Conservation (phyloP, 2,888 invertebrate species). For the Nemapogon koenigi region DNA sequence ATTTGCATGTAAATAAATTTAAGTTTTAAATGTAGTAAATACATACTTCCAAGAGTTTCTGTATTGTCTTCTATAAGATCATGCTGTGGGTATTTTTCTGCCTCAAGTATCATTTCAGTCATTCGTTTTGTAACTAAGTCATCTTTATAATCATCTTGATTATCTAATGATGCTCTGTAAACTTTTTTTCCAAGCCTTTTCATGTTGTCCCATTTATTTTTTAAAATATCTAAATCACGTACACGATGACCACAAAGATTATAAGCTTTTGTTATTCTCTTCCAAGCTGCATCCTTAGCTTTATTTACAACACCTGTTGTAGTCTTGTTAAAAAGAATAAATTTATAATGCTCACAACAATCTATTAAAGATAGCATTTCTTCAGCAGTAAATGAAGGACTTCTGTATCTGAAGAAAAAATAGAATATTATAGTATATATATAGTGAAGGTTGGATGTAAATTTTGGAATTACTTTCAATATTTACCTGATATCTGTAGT, state of each 20-base stretch:
- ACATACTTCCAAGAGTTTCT: no score
- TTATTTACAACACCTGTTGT: constrained; percentile 27
- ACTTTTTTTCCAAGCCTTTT: constrained; percentile 32
- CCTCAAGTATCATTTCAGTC: constrained; percentile 10
- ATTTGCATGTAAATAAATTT: no score
- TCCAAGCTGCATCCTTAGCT: constrained; percentile 42
- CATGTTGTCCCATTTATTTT: constrained; percentile 46
- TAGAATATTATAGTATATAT: no score
- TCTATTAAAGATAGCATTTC: constrained; percentile 35
- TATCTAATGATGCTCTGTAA: constrained; percentile 31
- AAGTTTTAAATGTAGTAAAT: no score
- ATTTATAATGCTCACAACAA: constrained; percentile 37
- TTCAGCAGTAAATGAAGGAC: constrained; percentile 32
- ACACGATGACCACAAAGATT: constrained; percentile 29
- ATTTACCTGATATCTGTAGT: no score
- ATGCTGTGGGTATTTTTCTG: constrained; percentile 10
- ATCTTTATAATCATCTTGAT: constrained; percentile 22
- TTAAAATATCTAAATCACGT: constrained; percentile 32
- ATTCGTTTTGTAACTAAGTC: constrained; percentile 22
- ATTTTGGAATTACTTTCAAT: no score
- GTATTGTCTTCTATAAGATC: neutral
- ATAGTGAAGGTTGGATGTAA: no score
- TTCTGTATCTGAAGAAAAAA: constrained; percentile 30
- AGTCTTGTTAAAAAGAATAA: constrained; percentile 36
- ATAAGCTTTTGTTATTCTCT: constrained; percentile 33